Conservation (phyloP, 2,888 invertebrate species). For the Steinernema hermaphroditum region DNA sequence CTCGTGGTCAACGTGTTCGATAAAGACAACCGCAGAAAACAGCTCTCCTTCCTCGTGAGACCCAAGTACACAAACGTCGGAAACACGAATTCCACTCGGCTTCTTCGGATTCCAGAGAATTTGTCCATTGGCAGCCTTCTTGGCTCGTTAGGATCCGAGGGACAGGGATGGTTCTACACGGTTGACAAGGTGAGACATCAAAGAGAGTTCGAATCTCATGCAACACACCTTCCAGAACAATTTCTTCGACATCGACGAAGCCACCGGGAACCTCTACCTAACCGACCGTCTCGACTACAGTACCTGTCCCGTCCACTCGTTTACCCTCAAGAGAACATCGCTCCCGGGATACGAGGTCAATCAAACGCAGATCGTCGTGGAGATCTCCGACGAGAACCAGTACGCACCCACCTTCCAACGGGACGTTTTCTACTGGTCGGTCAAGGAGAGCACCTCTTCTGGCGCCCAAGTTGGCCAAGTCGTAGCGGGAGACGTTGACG, state of each 20-base stretch:
- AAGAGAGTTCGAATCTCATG: not conserved
- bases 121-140: not conserved
- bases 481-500: slow-evolving; percentile 41
- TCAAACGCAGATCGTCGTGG: slow-evolving; percentile 11
- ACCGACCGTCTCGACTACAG: slow-evolving; percentile 89
- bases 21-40: not conserved
- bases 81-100: not conserved
- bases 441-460: slow-evolving; percentile 37
- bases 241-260: slow-evolving; percentile 80
- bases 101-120: slow-evolving; percentile 2
- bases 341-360: not conserved
- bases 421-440: not conserved
- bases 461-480: slow-evolving; percentile 39
- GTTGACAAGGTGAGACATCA: not conserved
- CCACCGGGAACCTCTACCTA: slow-evolving; percentile 81
- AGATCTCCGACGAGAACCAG: not conserved
- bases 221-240: slow-evolving; percentile 26
- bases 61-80: slow-evolving; percentile 18
- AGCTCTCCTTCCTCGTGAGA: slow-evolving; percentile 7
- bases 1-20: slow-evolving; percentile 13
- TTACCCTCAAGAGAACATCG: slow-evolving; percentile 29
- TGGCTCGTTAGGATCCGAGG: not conserved
- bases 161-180: slow-evolving; percentile 6
- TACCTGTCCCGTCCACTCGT: slow-evolving; percentile 71
- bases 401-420: not conserved